These are phyloP conservation scores for Dicycla oo DNA, from an alignment of 2,888 invertebrate species.

Conservation along the genomic window DNA sequence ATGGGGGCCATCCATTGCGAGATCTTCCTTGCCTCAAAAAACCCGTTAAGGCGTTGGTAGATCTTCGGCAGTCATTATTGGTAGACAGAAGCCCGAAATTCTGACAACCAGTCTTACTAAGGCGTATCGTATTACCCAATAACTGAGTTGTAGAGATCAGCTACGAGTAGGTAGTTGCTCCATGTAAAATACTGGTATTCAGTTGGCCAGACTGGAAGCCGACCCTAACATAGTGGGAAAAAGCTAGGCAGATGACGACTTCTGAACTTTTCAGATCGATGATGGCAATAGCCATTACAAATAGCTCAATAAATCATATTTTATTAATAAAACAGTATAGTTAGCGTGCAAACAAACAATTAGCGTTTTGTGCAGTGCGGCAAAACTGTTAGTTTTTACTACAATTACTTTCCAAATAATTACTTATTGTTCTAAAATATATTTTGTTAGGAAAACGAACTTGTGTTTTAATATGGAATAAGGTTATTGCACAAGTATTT, in stretches of 20 bases:
- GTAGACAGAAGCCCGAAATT: neutral
- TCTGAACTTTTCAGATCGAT: neutral
- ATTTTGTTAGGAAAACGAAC: constrained; percentile 31
- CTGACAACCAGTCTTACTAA: too few species aligned
- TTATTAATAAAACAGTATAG: constrained; percentile 29
- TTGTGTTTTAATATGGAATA: constrained; percentile 10
- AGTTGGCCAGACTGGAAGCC: neutral
- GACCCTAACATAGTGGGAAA: neutral
- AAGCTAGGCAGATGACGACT: neutral
- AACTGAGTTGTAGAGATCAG: neutral
- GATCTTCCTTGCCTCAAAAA: neutral
- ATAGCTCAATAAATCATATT: constrained; percentile 17
- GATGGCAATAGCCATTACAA: neutral
- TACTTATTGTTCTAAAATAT: constrained; percentile 2
- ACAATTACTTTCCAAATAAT: constrained; percentile 35
- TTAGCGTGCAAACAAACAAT: constrained; percentile 61
- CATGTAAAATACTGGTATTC: neutral
- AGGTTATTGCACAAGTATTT: constrained; percentile 11
- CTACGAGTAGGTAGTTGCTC: neutral
- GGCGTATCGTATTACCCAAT: neutral
- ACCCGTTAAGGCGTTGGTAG: too few species aligned
- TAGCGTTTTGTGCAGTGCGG: constrained; percentile 63
- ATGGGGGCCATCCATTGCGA: neutral
- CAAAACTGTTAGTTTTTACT: constrained; percentile 37
- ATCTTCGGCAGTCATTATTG: neutral